phyloP scores from a whole-genome alignment of 2,888 invertebrate species.

The Pristionchus maxplancki region DNA sequence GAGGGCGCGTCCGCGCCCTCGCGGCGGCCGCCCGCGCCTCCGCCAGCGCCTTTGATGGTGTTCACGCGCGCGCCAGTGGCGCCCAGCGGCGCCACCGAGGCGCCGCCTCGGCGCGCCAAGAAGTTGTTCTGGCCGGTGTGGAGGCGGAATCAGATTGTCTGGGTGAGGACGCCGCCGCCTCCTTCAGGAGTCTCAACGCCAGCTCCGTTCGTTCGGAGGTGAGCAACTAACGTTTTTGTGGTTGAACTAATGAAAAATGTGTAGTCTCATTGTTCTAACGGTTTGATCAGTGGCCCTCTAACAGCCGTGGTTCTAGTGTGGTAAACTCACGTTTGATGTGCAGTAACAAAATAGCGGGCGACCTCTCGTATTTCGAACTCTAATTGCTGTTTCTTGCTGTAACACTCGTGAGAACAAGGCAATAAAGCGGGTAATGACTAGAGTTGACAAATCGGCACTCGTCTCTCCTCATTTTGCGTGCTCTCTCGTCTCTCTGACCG shows the following conservation, averaged over 20 bases:
- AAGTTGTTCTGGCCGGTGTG: conserved; percentile 51
- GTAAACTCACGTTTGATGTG: background rate
- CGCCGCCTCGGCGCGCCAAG: conserved; percentile 10
- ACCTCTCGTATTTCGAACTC: too few relatives aligned
- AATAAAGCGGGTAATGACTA: conserved; percentile 7
- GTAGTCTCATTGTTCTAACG: background rate
- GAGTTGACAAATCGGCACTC: too few relatives aligned
- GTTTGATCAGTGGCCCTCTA: background rate
- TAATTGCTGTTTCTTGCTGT: too few relatives aligned
- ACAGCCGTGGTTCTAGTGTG: background rate
- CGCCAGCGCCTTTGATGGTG: background rate
- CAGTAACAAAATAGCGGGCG: background rate
- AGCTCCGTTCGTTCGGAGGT: background rate
- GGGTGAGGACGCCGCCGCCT: conserved; percentile 50
- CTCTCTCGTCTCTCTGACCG: too few relatives aligned
- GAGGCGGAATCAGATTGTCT: conserved; percentile 39
- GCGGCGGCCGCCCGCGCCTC: background rate
- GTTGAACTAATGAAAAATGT: background rate
- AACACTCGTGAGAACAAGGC: background rate
- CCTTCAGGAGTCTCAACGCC: background rate
- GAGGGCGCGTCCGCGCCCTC: background rate
- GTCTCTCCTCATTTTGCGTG: too few relatives aligned
- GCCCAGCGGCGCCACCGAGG: background rate
- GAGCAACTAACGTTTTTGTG: background rate
- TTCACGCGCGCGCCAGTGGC: conserved; percentile 13